Evolutionary conservation across 30 jellyfish, hydroid and myxozoan species (phyloP), one percentile per base, ranked within the genome.

Genomic region (Phacellophora camtschatica): DNA sequence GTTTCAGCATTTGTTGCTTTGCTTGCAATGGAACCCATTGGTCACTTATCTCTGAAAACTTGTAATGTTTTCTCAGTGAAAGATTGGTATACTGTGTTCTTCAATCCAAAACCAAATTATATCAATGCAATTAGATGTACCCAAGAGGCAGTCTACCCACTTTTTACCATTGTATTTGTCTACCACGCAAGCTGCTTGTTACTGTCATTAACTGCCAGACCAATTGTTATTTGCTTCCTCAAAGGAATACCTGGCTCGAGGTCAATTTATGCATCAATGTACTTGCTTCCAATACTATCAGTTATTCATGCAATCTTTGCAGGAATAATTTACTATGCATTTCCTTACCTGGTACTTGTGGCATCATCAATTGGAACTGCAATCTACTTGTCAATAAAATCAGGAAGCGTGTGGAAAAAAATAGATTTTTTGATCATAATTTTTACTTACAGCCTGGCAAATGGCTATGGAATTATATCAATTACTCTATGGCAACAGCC

Each of bases 21-120:
- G 13, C 79, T 90, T 29, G 54, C 69, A 5, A 62, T 84, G 66
- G 95, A 90, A 37, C 98, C 98, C 24, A 56, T 39, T 43, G 98
- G 98, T 0, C 23, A 48, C 10, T 65, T 83, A 15, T 28, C 90
- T 7, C 77, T 90, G 20, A 36, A 76, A 9, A 36, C 94, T 2
- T 90, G 98, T 70, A 49, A 77, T 12, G 92, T 79, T 34, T 36
- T 43, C 2, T 90, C 98, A 0, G 62, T 90, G 31, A 77, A 76
- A 46, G 98, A 90, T 51, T 90, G 98, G 98, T 90, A 90, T 73
- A 90, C 98, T n/a, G 75, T 83, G 3, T 90, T 90, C 70, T 90
- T 11, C 77, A 84, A 90, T 66, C 98, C 98, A 15, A 78, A 71
- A 62, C 94, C 92, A 45, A 77, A 83, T 24, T 84, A 24, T 51